phyloP scores from a whole-genome alignment of 2,888 invertebrate genomes.

The Eupithecia subfuscata region DNA sequence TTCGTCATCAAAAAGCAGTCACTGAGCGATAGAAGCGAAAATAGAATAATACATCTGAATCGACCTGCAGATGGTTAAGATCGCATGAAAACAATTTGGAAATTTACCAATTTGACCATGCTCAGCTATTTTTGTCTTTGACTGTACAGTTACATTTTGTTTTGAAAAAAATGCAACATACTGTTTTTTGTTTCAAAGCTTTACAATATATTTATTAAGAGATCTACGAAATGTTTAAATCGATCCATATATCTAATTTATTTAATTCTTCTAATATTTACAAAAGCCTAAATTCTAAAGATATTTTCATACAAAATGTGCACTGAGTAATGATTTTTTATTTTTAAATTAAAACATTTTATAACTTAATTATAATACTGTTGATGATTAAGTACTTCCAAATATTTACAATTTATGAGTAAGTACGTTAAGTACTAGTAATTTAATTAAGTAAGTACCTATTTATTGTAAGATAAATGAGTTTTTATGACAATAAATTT shows the following conservation, averaged over 20 bases:
- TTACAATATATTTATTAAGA: not conserved
- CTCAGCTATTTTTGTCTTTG: not conserved
- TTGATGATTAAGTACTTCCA: constrained; percentile 24
- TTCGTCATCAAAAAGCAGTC: not conserved
- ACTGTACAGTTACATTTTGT: not conserved
- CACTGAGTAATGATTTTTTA: constrained; percentile 8
- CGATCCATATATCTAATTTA: not conserved
- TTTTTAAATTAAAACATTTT: constrained; percentile 5
- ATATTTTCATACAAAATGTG: not conserved
- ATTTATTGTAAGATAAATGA: not conserved
- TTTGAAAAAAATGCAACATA: not conserved
- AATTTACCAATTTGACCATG: not conserved
- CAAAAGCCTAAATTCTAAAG: not conserved
- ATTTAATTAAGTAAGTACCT: not conserved
- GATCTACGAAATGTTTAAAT: constrained; percentile 15
- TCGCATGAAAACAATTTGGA: not conserved
- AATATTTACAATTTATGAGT: constrained; percentile 26
- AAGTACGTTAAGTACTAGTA: constrained; percentile 1
- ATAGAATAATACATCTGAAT: too few relatives aligned
- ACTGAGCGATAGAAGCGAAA: too few relatives aligned
- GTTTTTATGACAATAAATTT: not conserved
- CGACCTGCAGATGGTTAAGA: not conserved
- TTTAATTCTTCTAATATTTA: constrained; percentile 6
- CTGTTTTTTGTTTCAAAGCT: not conserved
- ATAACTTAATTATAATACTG: constrained; percentile 40